These are phyloP conservation scores for Dryoscopus gambensis DNA, from an alignment of 2,113 vertebrate genomes.

Conservation along the genomic window DNA sequence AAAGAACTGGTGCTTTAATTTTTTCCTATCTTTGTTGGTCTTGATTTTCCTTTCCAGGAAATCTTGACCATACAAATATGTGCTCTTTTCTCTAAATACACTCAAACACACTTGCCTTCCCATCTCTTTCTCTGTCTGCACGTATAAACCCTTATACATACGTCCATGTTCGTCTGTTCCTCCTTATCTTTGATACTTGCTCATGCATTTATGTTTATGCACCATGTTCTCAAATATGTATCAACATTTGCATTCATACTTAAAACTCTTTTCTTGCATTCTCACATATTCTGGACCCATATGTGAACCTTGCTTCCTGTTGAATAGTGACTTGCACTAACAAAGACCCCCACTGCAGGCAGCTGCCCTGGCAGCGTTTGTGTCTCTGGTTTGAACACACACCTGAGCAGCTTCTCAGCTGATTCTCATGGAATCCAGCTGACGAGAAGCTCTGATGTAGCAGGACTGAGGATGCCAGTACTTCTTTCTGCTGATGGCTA, in stretches of 20 bases:
- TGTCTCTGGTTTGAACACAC: not conserved
- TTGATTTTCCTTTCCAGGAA: not conserved
- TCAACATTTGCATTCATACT: not conserved
- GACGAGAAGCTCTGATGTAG: not conserved
- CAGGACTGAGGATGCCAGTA: not conserved
- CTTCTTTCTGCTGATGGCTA: not conserved
- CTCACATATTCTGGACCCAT: not conserved
- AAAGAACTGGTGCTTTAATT: not conserved
- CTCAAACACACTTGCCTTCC: not conserved
- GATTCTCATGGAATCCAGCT: not conserved
- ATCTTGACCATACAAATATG: not conserved
- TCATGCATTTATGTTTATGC: not conserved
- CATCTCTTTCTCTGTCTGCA: not conserved
- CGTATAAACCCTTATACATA: not conserved
- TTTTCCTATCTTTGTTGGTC: not conserved
- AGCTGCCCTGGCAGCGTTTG: not conserved
- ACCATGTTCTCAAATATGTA: not conserved
- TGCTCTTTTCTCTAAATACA: not conserved
- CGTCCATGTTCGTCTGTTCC: not conserved
- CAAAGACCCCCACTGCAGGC: not conserved
- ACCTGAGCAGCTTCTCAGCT: not conserved
- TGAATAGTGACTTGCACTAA: not conserved
- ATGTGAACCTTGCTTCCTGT: not conserved
- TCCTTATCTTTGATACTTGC: not conserved
- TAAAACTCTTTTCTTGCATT: not conserved